Evolutionary conservation across 2,888 invertebrate genomes (phyloP).

Genomic region (Gastrophysa polygoni): DNA sequence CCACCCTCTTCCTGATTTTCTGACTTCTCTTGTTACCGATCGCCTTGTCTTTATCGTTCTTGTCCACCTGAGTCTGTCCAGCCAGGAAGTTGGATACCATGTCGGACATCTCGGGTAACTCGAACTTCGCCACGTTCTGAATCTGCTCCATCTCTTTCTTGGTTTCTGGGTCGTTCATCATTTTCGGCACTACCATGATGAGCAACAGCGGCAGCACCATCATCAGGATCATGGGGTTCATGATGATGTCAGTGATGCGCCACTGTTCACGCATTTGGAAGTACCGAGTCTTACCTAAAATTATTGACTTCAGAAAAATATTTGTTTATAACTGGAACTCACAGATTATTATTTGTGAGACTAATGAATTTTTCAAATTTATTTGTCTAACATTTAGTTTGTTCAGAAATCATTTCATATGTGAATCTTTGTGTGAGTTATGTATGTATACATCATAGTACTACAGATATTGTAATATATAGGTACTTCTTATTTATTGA

Average conservation of each 20-base stretch:
- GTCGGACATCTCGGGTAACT: conserved; percentile 96
- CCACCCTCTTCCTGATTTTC: conserved; percentile 32
- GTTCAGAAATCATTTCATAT: too few species aligned
- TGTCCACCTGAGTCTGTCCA: conserved; percentile 56
- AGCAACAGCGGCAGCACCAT: conserved; percentile 92
- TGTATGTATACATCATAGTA: too few species aligned
- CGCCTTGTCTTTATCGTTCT: conserved; percentile 22
- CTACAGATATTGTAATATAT: too few species aligned
- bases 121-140: conserved; percentile 79
- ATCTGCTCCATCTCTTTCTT: conserved; percentile 94
- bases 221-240: conserved; percentile 98
- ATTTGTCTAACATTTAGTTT: too few species aligned
- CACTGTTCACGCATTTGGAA: conserved; percentile 96
- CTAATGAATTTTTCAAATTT: too few species aligned
- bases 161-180: conserved; percentile 98
- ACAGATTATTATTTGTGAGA: too few species aligned
- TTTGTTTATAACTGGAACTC: too few species aligned
- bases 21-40: conserved; percentile 25
- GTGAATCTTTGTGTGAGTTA: too few species aligned
- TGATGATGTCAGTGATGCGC: conserved; percentile 94
- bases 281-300: conserved; percentile 69
- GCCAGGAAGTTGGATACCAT: conserved; percentile 87
- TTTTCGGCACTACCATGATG: conserved; percentile 91
- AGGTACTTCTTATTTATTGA: too few species aligned
- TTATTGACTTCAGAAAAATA: too few species aligned